Percentiles rank a stretch among this genome's conserved stretches.
phyloP scores from a whole-genome alignment of 2,888 invertebrate species.

The Crematogaster levior region DNA sequence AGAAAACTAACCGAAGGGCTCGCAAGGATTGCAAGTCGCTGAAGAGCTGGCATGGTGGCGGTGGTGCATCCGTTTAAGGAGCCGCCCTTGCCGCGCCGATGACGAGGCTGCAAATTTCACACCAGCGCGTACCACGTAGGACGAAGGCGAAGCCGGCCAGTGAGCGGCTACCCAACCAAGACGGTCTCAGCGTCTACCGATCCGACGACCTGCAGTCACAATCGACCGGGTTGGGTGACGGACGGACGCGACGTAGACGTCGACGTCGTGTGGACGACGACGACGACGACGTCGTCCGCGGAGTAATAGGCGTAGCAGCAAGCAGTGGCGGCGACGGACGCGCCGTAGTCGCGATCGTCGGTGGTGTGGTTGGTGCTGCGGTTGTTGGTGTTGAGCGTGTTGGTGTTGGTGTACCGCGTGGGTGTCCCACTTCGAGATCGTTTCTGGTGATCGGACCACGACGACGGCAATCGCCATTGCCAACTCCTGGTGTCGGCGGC shows the following conservation, averaged over 20 bases:
- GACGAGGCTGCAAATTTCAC: slow-evolving; percentile 75
- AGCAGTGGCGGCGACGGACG: slow-evolving; percentile 52
- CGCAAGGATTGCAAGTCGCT: slow-evolving; percentile 19
- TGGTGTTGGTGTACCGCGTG: slow-evolving; percentile 63
- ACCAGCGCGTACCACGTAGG: slow-evolving; percentile 68
- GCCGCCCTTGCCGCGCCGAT: slow-evolving; percentile 79
- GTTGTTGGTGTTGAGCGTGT: slow-evolving; percentile 67
- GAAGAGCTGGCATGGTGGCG: slow-evolving; percentile 68
- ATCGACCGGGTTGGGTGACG: slow-evolving; percentile 69
- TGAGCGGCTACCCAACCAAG: slow-evolving; percentile 71
- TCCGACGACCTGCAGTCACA: slow-evolving; percentile 53
- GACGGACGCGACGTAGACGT: slow-evolving; percentile 78
- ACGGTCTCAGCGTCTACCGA: slow-evolving; percentile 73
- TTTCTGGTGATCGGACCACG: slow-evolving; percentile 34
- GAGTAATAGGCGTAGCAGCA: slow-evolving; percentile 39
- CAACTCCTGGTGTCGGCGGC: not conserved
- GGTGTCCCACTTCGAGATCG: slow-evolving; percentile 22
- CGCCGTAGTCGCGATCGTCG: slow-evolving; percentile 68
- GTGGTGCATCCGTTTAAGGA: slow-evolving; percentile 75
- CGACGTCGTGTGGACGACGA: slow-evolving; percentile 72
- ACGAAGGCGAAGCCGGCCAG: slow-evolving; percentile 71
- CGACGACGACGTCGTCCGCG: slow-evolving; percentile 57
- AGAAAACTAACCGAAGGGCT: not conserved
- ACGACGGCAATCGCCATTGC: slow-evolving; percentile 24
- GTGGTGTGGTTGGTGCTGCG: slow-evolving; percentile 72